Evolutionary conservation across 2,113 vertebrate species (phyloP), one percentile per base, ranked within the genome.

Genomic region (Pseudopipra pipra): DNA sequence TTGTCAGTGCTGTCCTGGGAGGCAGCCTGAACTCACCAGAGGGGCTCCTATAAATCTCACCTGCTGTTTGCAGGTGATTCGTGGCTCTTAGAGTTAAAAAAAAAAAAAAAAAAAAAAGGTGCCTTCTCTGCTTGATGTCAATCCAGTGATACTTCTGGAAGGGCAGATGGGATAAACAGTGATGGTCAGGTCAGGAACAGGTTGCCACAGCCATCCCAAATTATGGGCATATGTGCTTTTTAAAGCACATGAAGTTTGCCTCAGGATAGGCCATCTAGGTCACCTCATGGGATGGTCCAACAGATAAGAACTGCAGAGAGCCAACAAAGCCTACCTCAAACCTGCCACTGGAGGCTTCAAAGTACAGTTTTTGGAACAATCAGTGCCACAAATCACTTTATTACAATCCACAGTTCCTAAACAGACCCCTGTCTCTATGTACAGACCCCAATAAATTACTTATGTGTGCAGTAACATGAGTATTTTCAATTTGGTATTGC

Each of bases 401-500:
- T 59, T 74, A 77, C 20, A 61, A 46, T 43, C 59, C 76, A 74
- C 61, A 28, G 72, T 46, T 90, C 61, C 76, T 85, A 61, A 94
- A 37, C 23, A 51, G 44, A n/a, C 16, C 37, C 16, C 25, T 9
- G 2, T 41, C 61, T 7, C 14, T 91, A 7, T 63, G 54, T 88
- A 37, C 59, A 54, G 90, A 94, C 59, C 49, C 76, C 51, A 77
- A 21, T 85, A 89, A 94, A 81, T 90, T 47, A 95, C 55, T 96
- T 95, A 84, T 1, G n/a, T 73, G 63, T 94, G 86, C 87, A 93
- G 83, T 92, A 96, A 96, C 54, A 44, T 80, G 90, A 85, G 90
- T 70, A 85, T 89, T 96, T 97, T 79, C 85, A 95, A 77, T 95
- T 84, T 89, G 54, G 52, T 46, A 78, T 94, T 66, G 81, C 86